Evolutionary conservation across 35 echinoderm and acorn worm species (phyloP).

Genomic region (Holothuria glaberrima): DNA sequence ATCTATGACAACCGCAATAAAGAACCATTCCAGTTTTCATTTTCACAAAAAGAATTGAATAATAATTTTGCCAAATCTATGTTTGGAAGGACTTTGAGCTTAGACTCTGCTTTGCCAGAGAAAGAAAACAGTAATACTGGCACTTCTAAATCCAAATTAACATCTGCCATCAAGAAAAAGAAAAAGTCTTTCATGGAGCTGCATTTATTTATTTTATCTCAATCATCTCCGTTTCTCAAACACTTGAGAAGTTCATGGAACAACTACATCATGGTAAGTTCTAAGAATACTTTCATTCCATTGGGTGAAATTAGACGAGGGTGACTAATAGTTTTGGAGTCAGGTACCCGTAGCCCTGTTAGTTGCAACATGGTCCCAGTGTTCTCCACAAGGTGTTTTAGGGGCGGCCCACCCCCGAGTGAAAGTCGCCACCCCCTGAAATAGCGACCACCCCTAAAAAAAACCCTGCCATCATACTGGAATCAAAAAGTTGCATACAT

Average conservation of each 20-base stretch:
- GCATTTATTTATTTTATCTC: conserved; percentile 85
- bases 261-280: conserved; percentile 94
- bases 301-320: neutral
- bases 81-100: conserved; percentile 2
- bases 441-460: too few relatives aligned
- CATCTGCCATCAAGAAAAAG: conserved; percentile 51
- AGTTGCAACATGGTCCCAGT: neutral
- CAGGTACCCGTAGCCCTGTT: neutral
- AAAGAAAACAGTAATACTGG: neutral
- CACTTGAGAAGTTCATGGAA: conserved; percentile 96
- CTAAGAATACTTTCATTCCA: neutral
- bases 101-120: conserved; percentile 8
- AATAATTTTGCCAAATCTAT: conserved; percentile 10
- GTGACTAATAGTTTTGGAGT: neutral
- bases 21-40: conserved; percentile 86
- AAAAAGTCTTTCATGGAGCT: conserved; percentile 58
- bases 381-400: neutral
- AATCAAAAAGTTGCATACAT: too few relatives aligned
- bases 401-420: too few relatives aligned
- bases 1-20: conserved; percentile 60
- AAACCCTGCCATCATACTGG: too few relatives aligned
- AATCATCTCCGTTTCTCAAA: conserved; percentile 92
- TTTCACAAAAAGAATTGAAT: neutral
- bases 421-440: too few relatives aligned
- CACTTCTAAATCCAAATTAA: neutral